These are phyloP conservation scores for Perca fluviatilis DNA, from an alignment of 2,113 vertebrate species.

Conservation along the genomic window DNA sequence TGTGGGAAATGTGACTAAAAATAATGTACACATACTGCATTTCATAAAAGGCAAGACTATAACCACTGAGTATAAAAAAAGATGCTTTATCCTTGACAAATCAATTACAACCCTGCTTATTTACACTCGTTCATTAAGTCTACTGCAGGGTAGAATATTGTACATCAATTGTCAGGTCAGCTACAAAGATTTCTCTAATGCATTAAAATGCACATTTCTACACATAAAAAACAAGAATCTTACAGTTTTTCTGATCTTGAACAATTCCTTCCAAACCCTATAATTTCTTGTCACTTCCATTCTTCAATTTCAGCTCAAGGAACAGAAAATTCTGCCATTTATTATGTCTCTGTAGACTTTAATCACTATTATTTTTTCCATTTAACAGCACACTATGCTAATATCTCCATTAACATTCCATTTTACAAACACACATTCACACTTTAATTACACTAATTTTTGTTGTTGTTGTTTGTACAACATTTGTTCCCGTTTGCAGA, in stretches of 20 bases:
- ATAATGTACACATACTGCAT: constrained; percentile 14
- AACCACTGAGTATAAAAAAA: constrained; percentile 13
- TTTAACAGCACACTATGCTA: not conserved
- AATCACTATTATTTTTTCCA: not conserved
- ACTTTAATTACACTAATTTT: not conserved
- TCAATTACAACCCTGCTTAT: constrained; percentile 51
- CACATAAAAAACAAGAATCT: not conserved
- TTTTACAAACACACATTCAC: not conserved
- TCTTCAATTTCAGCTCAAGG: not conserved
- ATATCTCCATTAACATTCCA: not conserved
- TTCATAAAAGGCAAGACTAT: constrained; percentile 32
- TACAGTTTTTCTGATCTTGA: not conserved
- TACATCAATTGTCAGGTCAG: not conserved
- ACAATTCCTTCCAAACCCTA: not conserved
- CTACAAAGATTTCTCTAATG: not conserved
- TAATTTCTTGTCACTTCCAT: not conserved
- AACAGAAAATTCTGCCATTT: not conserved
- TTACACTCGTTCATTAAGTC: constrained; percentile 47
- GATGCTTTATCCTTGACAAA: constrained; percentile 35
- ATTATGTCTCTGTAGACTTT: not conserved
- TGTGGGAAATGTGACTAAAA: constrained; percentile 29
- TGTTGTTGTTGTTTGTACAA: not conserved
- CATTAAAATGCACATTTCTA: not conserved
- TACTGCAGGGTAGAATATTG: not conserved
- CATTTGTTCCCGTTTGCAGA: not conserved